Evolutionary conservation across 2,113 vertebrate species (phyloP).

Genomic region (Orycteropus afer): DNA sequence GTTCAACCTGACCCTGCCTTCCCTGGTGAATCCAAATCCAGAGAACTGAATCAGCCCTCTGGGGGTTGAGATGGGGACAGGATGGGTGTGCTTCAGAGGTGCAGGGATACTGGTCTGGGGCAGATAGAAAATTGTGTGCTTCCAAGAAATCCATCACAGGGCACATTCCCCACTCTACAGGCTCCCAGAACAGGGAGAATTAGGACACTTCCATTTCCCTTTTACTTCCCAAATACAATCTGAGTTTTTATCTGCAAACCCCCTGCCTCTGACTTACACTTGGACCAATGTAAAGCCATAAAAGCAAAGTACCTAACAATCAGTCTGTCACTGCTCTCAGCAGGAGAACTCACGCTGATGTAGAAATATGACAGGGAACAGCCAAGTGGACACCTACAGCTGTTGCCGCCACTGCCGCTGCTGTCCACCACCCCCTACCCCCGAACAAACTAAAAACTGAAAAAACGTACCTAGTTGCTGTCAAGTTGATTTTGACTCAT

Average conservation of each 20-base stretch:
- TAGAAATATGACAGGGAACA: background rate
- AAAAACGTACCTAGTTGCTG: background rate
- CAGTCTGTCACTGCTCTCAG: background rate
- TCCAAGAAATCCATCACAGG: background rate
- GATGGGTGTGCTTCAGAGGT: fast-evolving
- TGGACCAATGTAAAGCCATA: background rate
- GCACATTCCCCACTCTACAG: background rate
- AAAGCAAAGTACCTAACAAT: background rate
- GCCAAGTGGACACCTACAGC: background rate
- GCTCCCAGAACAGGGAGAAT: background rate
- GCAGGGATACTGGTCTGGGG: background rate
- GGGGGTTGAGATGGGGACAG: background rate
- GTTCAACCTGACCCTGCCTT: background rate
- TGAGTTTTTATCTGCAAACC: background rate
- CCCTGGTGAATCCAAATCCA: background rate
- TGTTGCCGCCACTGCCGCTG: too few species aligned
- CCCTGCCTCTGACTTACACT: background rate
- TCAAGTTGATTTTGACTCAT: background rate
- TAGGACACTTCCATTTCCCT: background rate
- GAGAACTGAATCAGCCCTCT: background rate
- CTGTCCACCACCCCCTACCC: background rate
- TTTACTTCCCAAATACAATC: constrained; percentile 6
- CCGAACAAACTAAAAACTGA: background rate
- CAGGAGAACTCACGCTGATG: background rate
- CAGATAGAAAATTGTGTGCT: background rate